Evolutionary conservation across 2,797 vertebrate species (phyloP), one percentile per base, ranked within the genome.

Genomic region (Aeoliscus strigatus): DNA sequence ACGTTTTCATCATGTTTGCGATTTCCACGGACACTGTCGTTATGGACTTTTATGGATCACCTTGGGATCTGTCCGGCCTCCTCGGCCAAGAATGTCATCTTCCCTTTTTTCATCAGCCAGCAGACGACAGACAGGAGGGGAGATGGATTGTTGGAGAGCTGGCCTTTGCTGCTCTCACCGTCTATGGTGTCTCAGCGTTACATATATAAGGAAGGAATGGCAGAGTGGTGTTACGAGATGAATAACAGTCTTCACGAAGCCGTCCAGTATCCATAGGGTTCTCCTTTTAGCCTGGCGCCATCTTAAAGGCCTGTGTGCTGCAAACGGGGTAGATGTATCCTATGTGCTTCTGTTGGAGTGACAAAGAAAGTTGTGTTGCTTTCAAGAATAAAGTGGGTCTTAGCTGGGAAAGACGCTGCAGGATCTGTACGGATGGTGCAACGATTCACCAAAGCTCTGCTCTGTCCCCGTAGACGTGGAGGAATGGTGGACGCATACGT

Each of bases 81-180:
- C 16, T 11, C 42, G 48, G 47, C 62, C 61, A 79, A 73, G 54
- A 56, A 51, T 70, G 60, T 67, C 51, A 41, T 65, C 40, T 65
- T 24, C 39, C 27, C 15, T 18, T 51, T 53, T 53, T 56, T 48
- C 35, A 40, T 41, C 35, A 25, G 40, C 38, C 10, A 5, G 51
- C 46, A 63, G 35, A 54, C 17, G 10, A 46, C 36, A 9, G 4
- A 40, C 48, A 41, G 14, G 15, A 64, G 33, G 12, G 34, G 26
- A 60, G 57, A 60, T 54, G 38, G 39, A 55, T 63, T 38, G 39
- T 30, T 47, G 55, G 47, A 28, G 8, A 27, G 39, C 37, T 45
- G 59, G 53, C 39, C 48, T 65, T 36, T 58, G 32, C 39, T 29
- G 30, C 45, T 49, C 39, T 50, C 18, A 16, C 30, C 11, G 18